Evolutionary conservation across 2,888 invertebrate species (phyloP).

Genomic region (Tryphoninae sp.): DNA sequence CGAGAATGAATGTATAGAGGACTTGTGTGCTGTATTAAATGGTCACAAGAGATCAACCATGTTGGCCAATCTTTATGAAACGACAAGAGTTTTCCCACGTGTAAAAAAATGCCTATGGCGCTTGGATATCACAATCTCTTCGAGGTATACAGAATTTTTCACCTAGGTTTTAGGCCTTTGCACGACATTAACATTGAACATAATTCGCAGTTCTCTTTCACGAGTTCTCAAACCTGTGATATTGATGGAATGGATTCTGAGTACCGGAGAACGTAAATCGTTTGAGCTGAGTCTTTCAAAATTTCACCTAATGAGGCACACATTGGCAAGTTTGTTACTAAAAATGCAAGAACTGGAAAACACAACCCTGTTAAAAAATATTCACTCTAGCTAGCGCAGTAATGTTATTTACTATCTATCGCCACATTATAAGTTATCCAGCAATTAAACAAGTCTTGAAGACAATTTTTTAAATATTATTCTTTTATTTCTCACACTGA

Average conservation of each 20-base stretch:
- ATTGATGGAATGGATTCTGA: conserved; percentile 82
- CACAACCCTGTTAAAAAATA: conserved; percentile 80
- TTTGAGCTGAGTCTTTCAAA: conserved; percentile 82
- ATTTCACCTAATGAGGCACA: conserved; percentile 83
- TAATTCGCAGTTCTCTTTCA: conserved; percentile 77
- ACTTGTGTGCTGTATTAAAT: conserved; percentile 82
- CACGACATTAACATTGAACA: background rate
- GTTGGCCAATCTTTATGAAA: conserved; percentile 79
- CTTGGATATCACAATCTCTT: conserved; percentile 82
- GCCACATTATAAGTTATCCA: background rate
- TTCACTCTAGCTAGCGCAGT: conserved; percentile 51
- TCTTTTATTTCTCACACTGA: conserved; percentile 15
- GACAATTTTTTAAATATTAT: conserved; percentile 3
- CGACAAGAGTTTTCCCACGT: conserved; percentile 80
- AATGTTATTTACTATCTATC: background rate
- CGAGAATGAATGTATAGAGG: conserved; percentile 81
- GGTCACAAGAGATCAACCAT: conserved; percentile 81
- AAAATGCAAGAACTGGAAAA: conserved; percentile 82
- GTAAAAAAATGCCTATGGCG: conserved; percentile 82
- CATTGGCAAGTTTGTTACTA: conserved; percentile 82
- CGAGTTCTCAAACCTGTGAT: conserved; percentile 82
- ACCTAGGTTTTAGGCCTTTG: background rate
- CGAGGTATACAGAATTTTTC: conserved; percentile 78
- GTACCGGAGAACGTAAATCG: conserved; percentile 80
- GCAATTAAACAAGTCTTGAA: conserved; percentile 3